Conservation (phyloP, 2,888 invertebrate species). For the Cephalotes varians region DNA sequence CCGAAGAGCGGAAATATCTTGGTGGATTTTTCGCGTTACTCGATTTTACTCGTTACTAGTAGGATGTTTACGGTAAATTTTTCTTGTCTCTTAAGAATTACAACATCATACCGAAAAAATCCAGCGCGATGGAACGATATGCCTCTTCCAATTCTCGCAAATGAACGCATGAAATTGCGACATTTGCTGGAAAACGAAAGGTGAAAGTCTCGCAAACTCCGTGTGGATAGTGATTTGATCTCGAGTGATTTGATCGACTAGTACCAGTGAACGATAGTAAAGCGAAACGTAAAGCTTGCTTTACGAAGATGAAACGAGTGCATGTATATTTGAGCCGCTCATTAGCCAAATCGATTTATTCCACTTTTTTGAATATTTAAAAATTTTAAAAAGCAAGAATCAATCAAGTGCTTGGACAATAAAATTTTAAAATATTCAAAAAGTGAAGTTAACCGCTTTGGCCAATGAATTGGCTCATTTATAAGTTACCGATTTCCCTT, state of each 20-base stretch:
- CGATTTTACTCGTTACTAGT: constrained; percentile 29
- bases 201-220: constrained; percentile 9
- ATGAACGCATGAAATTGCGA: constrained; percentile 15
- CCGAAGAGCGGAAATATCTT: constrained; percentile 43
- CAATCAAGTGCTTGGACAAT: too few species aligned
- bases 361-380: too few species aligned
- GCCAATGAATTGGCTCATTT: too few species aligned
- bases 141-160: neutral
- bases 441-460: too few species aligned
- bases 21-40: constrained; percentile 39
- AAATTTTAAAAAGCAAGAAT: too few species aligned
- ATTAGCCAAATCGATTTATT: too few species aligned
- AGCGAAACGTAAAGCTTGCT: neutral
- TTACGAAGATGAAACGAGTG: neutral
- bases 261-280: neutral
- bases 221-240: neutral
- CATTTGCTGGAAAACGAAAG: constrained; percentile 23
- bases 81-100: neutral
- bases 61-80: constrained; percentile 25
- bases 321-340: too few species aligned
- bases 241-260: neutral
- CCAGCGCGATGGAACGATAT: neutral
- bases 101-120: neutral
- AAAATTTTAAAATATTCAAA: too few species aligned
- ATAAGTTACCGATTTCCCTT: neutral